These are phyloP conservation scores for Luehdorfia chinensis DNA, from an alignment of 1,140 invertebrate genomes.

Conservation along the genomic window DNA sequence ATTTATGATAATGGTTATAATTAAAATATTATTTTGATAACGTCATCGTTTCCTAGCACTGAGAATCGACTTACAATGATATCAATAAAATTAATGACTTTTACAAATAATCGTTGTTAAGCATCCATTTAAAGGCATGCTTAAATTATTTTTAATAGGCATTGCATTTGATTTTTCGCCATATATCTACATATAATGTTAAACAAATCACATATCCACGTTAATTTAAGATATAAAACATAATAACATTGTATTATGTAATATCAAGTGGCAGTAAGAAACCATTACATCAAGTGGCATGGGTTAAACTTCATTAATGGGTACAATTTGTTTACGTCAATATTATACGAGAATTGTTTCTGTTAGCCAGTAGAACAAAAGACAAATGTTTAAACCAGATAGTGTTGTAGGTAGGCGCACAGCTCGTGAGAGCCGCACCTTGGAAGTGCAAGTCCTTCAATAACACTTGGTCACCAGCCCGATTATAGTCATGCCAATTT, in stretches of 20 bases:
- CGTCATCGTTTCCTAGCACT: constrained; percentile 31
- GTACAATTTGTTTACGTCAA: constrained; percentile 16
- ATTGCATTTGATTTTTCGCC: constrained; percentile 7
- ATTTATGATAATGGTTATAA: constrained; percentile 51
- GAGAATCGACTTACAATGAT: constrained; percentile 5
- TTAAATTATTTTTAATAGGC: constrained; percentile 7
- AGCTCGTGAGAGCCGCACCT: constrained; percentile 65
- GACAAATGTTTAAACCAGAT: constrained; percentile 46
- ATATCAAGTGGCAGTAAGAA: too few species aligned
- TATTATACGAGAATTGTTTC: constrained; percentile 15
- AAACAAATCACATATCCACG: too few species aligned
- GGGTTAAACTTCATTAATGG: constrained; percentile 9
- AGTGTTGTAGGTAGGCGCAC: constrained; percentile 31
- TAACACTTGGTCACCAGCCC: constrained; percentile 50
- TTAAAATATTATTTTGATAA: constrained; percentile 47
- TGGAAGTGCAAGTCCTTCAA: constrained; percentile 52
- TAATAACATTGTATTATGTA: too few species aligned
- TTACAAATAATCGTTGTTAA: constrained; percentile 8
- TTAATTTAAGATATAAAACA: too few species aligned
- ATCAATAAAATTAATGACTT: constrained; percentile 7
- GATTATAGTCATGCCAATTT: constrained; percentile 58
- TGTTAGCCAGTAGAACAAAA: constrained; percentile 28
- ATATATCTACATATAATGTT: too few species aligned
- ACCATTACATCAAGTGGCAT: constrained; percentile 1
- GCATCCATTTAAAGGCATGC: constrained; percentile 5